These are phyloP conservation scores for Scartelaos histophorus DNA, from an alignment of 2,113 vertebrate genomes.

Conservation along the genomic window DNA sequence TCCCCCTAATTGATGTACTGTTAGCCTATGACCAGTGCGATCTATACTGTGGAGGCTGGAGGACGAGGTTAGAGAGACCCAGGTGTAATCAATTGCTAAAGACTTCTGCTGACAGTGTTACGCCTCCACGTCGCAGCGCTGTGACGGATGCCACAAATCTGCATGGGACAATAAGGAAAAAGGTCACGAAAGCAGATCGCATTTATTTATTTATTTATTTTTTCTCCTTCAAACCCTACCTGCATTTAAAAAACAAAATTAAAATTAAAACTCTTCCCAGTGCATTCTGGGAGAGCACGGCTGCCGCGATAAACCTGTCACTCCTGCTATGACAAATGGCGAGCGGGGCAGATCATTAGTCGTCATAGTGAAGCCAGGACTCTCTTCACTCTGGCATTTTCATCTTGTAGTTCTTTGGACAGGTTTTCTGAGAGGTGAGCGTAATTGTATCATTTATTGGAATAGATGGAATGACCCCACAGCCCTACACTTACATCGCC, in stretches of 20 bases:
- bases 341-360: slow-evolving; percentile 68
- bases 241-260: slow-evolving; percentile 44
- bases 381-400: slow-evolving; percentile 65
- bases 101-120: slow-evolving; percentile 65
- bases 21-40: slow-evolving; percentile 67
- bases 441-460: slow-evolving; percentile 68
- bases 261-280: slow-evolving; percentile 42
- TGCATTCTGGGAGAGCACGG: slow-evolving; percentile 61
- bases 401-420: slow-evolving; percentile 61
- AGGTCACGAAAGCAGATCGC: slow-evolving; percentile 46
- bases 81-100: slow-evolving; percentile 69
- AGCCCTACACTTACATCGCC: slow-evolving; percentile 56
- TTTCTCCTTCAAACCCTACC: slow-evolving; percentile 38
- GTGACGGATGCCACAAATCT: slow-evolving; percentile 64
- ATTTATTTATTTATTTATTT: slow-evolving; percentile 20
- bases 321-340: slow-evolving; percentile 70
- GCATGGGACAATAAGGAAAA: slow-evolving; percentile 46
- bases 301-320: slow-evolving; percentile 75
- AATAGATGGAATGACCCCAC: slow-evolving; percentile 65
- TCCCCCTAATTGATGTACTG: slow-evolving; percentile 73
- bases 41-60: slow-evolving; percentile 55
- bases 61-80: slow-evolving; percentile 51
- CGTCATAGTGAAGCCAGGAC: slow-evolving; percentile 57
- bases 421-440: slow-evolving; percentile 67
- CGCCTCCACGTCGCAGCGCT: slow-evolving; percentile 61